Conservation (phyloP, 2,797 vertebrate genomes). For the Astyanax mexicanus region DNA sequence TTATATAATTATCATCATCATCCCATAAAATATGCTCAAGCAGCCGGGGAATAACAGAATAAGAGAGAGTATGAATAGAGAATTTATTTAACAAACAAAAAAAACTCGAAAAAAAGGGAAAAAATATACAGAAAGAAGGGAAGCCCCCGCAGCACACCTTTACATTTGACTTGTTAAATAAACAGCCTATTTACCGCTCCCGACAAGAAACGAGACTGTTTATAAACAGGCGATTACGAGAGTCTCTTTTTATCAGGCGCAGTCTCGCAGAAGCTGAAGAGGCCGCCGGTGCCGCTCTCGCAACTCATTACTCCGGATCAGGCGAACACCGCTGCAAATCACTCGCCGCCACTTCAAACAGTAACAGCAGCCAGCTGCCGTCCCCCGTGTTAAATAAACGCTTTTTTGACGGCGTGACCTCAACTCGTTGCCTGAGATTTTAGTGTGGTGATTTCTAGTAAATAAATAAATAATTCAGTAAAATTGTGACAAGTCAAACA, state of each 20-base stretch:
- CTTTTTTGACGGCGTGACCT: conserved; percentile 14
- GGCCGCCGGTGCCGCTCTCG: conserved; percentile 11
- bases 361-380: conserved; percentile 11
- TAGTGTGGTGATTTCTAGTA: neutral
- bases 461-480: neutral
- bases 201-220: conserved; percentile 76
- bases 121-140: conserved; percentile 9
- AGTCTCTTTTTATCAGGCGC: conserved; percentile 21
- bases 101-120: no score
- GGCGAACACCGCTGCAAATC: neutral
- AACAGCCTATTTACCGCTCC: conserved; percentile 78
- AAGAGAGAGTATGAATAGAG: conserved; percentile 45
- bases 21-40: no score
- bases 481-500: no score
- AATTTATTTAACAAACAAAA: no score
- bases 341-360: neutral
- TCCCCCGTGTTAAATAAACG: conserved; percentile 4
- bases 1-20: no score
- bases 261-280: conserved; percentile 26
- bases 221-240: conserved; percentile 71
- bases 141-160: conserved; percentile 57
- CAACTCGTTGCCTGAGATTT: neutral
- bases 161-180: conserved; percentile 82
- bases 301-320: neutral
- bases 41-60: no score